phyloP scores from a whole-genome alignment of 1,140 invertebrate genomes.

The Drosophila lacteicornis region DNA sequence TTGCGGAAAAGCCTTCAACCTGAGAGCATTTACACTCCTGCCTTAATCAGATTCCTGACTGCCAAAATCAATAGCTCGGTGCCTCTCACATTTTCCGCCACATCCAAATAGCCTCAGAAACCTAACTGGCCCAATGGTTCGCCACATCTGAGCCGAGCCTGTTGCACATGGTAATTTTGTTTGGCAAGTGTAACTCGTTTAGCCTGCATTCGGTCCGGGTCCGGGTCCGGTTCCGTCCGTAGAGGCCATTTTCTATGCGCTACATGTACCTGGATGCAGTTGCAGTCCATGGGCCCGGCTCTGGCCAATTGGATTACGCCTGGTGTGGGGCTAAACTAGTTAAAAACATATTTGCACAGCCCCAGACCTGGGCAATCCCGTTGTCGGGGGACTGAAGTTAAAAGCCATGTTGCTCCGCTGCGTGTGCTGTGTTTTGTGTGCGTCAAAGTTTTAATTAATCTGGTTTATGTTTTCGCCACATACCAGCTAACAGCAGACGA shows the following conservation, averaged over 20 bases:
- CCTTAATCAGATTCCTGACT: not conserved
- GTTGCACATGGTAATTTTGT: slow-evolving; percentile 55
- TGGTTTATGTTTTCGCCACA: slow-evolving; percentile 71
- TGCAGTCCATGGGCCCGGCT: slow-evolving; percentile 20
- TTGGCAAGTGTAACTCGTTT: slow-evolving; percentile 57
- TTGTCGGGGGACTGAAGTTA: slow-evolving; percentile 8
- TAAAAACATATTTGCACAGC: slow-evolving; percentile 69
- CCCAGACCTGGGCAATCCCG: slow-evolving; percentile 33
- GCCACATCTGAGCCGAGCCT: slow-evolving; percentile 8
- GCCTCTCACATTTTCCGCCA: not conserved
- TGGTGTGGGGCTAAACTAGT: slow-evolving; percentile 62
- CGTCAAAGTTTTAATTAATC: slow-evolving; percentile 78
- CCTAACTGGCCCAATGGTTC: slow-evolving; percentile 2
- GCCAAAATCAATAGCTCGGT: slow-evolving; percentile 8
- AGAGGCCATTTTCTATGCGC: slow-evolving; percentile 29
- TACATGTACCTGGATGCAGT: slow-evolving; percentile 6
- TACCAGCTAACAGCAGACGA: slow-evolving; percentile 36
- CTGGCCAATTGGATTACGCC: slow-evolving; percentile 61
- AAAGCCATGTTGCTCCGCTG: slow-evolving; percentile 27
- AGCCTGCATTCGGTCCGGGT: slow-evolving; percentile 17
- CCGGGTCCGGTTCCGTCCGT: slow-evolving; percentile 46
- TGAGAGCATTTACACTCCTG: not conserved
- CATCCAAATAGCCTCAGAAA: not conserved
- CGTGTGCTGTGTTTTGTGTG: slow-evolving; percentile 43
- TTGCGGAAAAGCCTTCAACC: not conserved